A percentile compares a stretch with the other conserved stretches of the same genome.
Evolutionary conservation across 2,888 invertebrate species (phyloP).

Genomic region (Drosophila algonquin): DNA sequence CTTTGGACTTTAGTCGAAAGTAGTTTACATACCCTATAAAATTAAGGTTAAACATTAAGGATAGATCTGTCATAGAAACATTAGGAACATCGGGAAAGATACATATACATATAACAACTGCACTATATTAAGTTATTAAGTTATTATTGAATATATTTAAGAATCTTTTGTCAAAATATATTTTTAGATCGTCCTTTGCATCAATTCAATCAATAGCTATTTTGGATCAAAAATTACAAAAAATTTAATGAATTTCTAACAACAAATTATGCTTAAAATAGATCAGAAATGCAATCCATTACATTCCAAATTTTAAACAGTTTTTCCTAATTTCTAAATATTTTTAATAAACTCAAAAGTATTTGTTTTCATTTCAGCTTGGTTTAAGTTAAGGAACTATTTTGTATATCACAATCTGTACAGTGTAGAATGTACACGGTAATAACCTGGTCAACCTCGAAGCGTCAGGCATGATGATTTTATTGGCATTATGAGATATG

Average conservation of each 20-base stretch:
- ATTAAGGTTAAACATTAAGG: not conserved
- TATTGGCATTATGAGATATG: constrained; percentile 15
- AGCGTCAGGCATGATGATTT: constrained; percentile 14
- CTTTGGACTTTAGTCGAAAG: constrained; percentile 64
- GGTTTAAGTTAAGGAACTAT: not conserved
- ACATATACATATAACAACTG: no score
- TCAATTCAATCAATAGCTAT: no score
- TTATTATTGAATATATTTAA: no score
- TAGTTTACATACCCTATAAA: constrained; percentile 27
- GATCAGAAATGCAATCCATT: not conserved
- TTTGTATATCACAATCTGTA: not conserved
- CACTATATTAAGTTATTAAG: no score
- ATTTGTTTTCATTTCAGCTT: not conserved
- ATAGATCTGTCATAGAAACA: not conserved
- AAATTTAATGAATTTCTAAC: no score
- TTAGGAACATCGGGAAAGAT: not conserved
- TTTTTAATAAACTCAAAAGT: not conserved
- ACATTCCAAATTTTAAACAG: not conserved
- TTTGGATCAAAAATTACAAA: no score
- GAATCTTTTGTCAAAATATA: not conserved
- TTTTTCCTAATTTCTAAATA: no score
- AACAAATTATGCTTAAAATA: not conserved
- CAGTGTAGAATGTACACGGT: constrained; percentile 9
- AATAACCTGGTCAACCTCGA: not conserved
- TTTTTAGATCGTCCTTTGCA: no score